These are phyloP conservation scores for Euschistus heros DNA, from an alignment of 1,140 invertebrate species.

Conservation along the genomic window DNA sequence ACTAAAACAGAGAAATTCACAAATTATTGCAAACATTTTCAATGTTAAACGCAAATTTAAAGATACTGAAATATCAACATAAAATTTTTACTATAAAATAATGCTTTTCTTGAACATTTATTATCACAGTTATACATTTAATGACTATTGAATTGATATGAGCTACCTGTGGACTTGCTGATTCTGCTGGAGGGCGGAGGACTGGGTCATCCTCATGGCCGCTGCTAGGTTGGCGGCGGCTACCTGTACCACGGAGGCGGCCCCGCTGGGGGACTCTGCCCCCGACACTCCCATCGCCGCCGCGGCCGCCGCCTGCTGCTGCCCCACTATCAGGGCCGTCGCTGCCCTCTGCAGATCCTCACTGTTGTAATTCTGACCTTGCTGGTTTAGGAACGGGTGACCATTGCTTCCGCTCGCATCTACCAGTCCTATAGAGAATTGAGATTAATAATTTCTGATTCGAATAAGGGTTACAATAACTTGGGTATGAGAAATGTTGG, in stretches of 20 bases:
- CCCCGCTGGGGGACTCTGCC: slow-evolving; percentile 28
- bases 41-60: not conserved
- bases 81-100: too few species aligned
- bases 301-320: slow-evolving; percentile 29
- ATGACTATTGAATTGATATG: not conserved
- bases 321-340: slow-evolving; percentile 48
- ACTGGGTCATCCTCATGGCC: slow-evolving; percentile 68
- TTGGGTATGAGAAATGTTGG: too few species aligned
- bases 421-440: slow-evolving; percentile 9
- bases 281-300: slow-evolving; percentile 24
- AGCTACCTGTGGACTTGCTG: slow-evolving; percentile 31
- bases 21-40: not conserved
- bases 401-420: slow-evolving; percentile 30
- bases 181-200: slow-evolving; percentile 32
- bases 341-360: slow-evolving; percentile 60
- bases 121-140: too few species aligned
- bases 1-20: slow-evolving; percentile 20
- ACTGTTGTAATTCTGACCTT: slow-evolving; percentile 52
- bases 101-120: too few species aligned
- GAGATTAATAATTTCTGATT: not conserved
- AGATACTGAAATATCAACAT: not conserved
- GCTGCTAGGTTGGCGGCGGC: slow-evolving; percentile 64
- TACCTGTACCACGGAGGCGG: slow-evolving; percentile 48
- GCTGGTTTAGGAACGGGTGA: slow-evolving; percentile 31
- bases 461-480: too few species aligned